phyloP scores from a whole-genome alignment of 2,888 invertebrate species.

The Drosophila pegasa region DNA sequence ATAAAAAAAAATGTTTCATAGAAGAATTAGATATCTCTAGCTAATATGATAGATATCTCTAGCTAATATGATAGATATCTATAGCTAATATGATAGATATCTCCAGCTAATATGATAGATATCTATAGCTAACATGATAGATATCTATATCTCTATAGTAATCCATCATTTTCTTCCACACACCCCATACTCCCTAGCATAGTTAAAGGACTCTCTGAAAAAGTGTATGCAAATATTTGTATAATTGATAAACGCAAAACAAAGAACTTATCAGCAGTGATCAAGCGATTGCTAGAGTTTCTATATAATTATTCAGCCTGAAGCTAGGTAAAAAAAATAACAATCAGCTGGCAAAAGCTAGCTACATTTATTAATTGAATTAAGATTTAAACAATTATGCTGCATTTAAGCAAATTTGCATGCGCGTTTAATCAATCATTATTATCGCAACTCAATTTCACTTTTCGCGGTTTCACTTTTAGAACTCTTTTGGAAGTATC shows the following conservation, averaged over 20 bases:
- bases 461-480: slow-evolving; percentile 74
- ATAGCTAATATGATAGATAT: too few species aligned
- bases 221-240: slow-evolving; percentile 1
- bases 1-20: too few species aligned
- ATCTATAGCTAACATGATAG: too few species aligned
- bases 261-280: slow-evolving; percentile 31
- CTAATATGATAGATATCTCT: too few species aligned
- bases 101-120: too few species aligned
- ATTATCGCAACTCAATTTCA: slow-evolving; percentile 62
- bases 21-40: too few species aligned
- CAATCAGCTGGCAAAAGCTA: neutral
- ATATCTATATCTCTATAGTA: too few species aligned
- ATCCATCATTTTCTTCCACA: too few species aligned
- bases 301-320: slow-evolving; percentile 50
- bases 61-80: too few species aligned
- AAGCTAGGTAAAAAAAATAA: slow-evolving; percentile 15
- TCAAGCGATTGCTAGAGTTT: neutral
- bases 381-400: slow-evolving; percentile 60
- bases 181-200: neutral
- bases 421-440: slow-evolving; percentile 66
- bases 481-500: slow-evolving; percentile 15
- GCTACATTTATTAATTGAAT: slow-evolving; percentile 66
- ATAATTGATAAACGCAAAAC: slow-evolving; percentile 14
- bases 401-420: slow-evolving; percentile 72
- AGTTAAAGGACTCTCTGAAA: neutral